Evolutionary conservation across 2,888 invertebrate species (phyloP).

Genomic region (Pachliopta kotzebuea): DNA sequence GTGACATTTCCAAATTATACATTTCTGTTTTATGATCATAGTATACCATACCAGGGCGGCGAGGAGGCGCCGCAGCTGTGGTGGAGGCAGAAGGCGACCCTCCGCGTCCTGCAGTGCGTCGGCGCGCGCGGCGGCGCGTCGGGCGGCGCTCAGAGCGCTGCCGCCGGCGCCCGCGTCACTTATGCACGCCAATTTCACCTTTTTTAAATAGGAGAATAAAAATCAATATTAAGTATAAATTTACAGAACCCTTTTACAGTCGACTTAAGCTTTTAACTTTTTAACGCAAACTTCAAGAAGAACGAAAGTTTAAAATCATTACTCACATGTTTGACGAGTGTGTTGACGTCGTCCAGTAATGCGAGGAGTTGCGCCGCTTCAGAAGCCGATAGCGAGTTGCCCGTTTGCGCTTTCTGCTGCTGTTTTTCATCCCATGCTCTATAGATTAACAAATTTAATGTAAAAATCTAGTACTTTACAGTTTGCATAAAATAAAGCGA

Average conservation of each 20-base stretch:
- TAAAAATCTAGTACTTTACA: too few relatives aligned
- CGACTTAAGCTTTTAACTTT: too few relatives aligned
- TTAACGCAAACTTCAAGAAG: too few relatives aligned
- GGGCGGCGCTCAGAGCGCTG: conserved; percentile 87
- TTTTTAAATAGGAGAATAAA: not conserved
- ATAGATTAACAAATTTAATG: not conserved
- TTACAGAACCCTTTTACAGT: too few relatives aligned
- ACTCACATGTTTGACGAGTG: conserved; percentile 92
- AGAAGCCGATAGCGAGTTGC: conserved; percentile 73
- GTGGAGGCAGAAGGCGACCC: conserved; percentile 89
- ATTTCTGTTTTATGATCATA: not conserved
- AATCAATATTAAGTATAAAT: not conserved
- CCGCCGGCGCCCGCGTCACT: conserved; percentile 78
- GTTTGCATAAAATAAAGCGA: too few relatives aligned
- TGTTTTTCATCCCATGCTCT: conserved; percentile 76
- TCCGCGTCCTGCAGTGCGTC: conserved; percentile 83
- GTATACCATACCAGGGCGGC: conserved; percentile 84
- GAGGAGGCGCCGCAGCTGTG: conserved; percentile 86
- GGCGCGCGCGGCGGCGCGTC: conserved; percentile 75
- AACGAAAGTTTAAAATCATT: not conserved
- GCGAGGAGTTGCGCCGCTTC: conserved; percentile 87
- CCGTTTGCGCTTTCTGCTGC: conserved; percentile 62
- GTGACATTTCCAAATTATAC: too few relatives aligned
- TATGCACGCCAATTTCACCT: conserved; percentile 74
- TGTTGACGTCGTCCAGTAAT: conserved; percentile 91